Conservation (phyloP, 2,888 invertebrate species). For the Sinhomidia bicolor region DNA sequence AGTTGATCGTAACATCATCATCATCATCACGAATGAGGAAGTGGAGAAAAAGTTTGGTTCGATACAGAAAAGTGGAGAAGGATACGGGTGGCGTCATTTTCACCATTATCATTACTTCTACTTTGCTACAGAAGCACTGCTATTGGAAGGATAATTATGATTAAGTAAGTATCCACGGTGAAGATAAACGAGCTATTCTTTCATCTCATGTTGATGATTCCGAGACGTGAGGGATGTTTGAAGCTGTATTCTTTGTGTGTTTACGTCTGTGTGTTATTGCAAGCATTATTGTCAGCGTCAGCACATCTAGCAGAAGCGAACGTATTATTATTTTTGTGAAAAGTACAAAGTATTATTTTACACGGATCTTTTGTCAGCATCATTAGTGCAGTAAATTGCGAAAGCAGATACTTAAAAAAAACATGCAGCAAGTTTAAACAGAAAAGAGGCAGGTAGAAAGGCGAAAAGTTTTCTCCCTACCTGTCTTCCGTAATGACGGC, state of each 20-base stretch:
- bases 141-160: neutral
- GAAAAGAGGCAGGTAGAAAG: too few relatives aligned
- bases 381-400: slow-evolving; percentile 25
- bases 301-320: too few relatives aligned
- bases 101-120: neutral
- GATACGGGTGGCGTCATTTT: neutral
- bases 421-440: neutral
- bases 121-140: neutral
- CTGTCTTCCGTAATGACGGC: slow-evolving; percentile 76
- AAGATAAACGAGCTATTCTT: neutral
- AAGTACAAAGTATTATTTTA: too few relatives aligned
- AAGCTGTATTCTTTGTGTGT: neutral
- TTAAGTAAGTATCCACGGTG: neutral
- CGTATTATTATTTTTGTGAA: too few relatives aligned
- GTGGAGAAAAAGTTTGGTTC: neutral
- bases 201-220: neutral
- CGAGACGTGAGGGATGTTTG: neutral
- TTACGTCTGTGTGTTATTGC: too few relatives aligned
- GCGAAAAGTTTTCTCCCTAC: slow-evolving; percentile 25
- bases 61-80: neutral
- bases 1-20: neutral
- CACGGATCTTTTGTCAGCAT: too few relatives aligned
- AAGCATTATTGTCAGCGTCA: neutral
- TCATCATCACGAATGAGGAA: neutral
- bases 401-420: neutral